Conservation (phyloP, 2,888 invertebrate species). For the Corbicula japonica region DNA sequence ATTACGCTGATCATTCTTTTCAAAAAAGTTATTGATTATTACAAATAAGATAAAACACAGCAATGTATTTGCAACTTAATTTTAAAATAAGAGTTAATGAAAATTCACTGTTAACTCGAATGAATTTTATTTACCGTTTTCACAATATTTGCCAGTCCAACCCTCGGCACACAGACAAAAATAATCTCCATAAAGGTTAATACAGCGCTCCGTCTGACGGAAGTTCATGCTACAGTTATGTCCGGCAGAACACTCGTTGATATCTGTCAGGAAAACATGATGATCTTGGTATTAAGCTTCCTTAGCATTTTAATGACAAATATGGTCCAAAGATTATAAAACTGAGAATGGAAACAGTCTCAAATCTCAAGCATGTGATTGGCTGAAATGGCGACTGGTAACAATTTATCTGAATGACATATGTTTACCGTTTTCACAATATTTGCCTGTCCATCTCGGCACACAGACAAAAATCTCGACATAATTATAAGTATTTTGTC, state of each 20-base stretch:
- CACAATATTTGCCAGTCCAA: conserved; percentile 13
- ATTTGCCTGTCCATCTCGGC: conserved; percentile 12
- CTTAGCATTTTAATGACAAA: too few species aligned
- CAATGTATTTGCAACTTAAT: too few species aligned
- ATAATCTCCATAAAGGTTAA: neutral
- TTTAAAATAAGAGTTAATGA: too few species aligned
- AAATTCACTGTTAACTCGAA: too few species aligned
- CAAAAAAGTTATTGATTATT: neutral
- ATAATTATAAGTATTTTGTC: neutral
- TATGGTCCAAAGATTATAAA: too few species aligned
- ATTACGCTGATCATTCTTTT: neutral
- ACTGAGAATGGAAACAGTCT: too few species aligned
- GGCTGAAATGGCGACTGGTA: too few species aligned
- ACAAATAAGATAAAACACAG: neutral
- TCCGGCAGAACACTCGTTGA: neutral
- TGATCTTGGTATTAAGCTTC: too few species aligned
- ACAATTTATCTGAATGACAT: too few species aligned
- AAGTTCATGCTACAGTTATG: neutral
- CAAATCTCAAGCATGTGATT: too few species aligned
- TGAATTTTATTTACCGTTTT: too few species aligned
- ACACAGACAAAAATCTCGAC: neutral
- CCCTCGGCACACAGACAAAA: conserved; percentile 3
- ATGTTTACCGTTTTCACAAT: conserved; percentile 14
- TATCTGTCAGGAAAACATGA: too few species aligned
- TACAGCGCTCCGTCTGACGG: neutral